Evolutionary conservation across 2,113 vertebrate genomes (phyloP), one percentile per base, ranked within the genome.

Genomic region (Amphilophus citrinellus): DNA sequence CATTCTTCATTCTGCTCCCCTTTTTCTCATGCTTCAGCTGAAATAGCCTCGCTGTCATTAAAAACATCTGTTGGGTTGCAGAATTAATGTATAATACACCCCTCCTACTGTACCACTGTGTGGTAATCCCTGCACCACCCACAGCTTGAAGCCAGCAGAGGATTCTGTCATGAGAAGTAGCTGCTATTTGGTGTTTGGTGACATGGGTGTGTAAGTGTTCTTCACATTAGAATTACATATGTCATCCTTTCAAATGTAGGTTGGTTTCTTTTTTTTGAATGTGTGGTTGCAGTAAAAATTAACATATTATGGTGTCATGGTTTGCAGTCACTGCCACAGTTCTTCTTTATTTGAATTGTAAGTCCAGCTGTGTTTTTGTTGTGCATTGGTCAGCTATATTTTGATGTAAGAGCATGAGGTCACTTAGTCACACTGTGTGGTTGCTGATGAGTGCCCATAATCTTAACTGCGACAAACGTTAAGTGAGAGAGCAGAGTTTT

Each of bases 71-170:
- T 87, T 87, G 57, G 77, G 60, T 80, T 71, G 20, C 32, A 17
- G 53, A 11, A 50, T 76, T 60, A 58, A 84, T 81, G 60, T 87
- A 92, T 85, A 87, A 84, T 84, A 66, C 83, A 86, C 80, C 85
- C 86, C 86, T 91, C 91, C 90, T 92, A 83, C 87, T 92, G 91
- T 85, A 90, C 80, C 84, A 60, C 77, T 84, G 87, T 90, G 91
- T 85, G 88, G 91, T 92, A 88, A 92, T 85, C 87, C 82, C 80
- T 81, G 87, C 86, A 93, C 94, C 92, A 91, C 90, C 93, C 91
- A 88, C 77, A 80, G 83, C 75, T 66, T 59, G 50, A 88, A 85
- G 82, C 87, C 85, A 82, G 59, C 56, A 53, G 44, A 76, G 42
- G 82, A 85, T 79, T 89, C 65, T 84, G 88, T 91, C 89, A 91